A percentile compares a stretch with the other conserved stretches of the same genome.
Evolutionary conservation across 2,888 invertebrate species (phyloP).

Genomic region (Scaptomyza cyrtandrae): DNA sequence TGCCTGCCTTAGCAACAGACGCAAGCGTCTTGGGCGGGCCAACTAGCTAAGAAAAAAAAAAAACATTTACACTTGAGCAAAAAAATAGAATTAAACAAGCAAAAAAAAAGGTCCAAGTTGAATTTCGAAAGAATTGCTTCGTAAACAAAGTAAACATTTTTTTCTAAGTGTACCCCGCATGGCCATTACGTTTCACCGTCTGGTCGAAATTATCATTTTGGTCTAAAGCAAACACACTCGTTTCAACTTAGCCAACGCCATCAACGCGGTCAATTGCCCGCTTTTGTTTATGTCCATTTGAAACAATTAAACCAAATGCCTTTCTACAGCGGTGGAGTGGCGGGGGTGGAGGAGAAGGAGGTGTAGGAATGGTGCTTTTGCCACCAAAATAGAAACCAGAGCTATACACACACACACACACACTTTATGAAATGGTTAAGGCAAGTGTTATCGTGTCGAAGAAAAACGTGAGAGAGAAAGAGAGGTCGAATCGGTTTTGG

Average conservation of each 20-base stretch:
- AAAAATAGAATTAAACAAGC: not conserved
- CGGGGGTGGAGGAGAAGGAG: not conserved
- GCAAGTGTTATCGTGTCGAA: constrained; percentile 40
- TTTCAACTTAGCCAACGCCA: constrained; percentile 20
- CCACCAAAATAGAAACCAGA: constrained; percentile 45
- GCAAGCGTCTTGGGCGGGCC: constrained; percentile 5
- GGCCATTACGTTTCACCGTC: constrained; percentile 1
- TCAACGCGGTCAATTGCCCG: constrained; percentile 42
- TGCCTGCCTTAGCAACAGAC: constrained; percentile 9
- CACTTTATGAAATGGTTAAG: constrained; percentile 31
- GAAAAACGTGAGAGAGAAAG: not conserved
- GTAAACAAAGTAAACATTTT: not conserved
- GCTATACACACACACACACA: constrained; percentile 18
- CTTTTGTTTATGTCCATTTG: constrained; percentile 61
- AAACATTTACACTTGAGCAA: too few relatives aligned
- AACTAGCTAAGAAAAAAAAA: not conserved
- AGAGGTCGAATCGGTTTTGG: constrained; percentile 12
- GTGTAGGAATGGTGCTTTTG: not conserved
- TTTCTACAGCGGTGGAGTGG: constrained; percentile 1
- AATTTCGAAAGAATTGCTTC: too few relatives aligned
- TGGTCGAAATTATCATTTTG: constrained; percentile 23
- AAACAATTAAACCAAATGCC: constrained; percentile 60
- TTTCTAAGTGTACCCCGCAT: constrained; percentile 2
- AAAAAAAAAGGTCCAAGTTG: too few relatives aligned
- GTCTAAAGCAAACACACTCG: constrained; percentile 31